phyloP scores from a whole-genome alignment of 2,797 vertebrate genomes.

The Urosaurus nigricauda region DNA sequence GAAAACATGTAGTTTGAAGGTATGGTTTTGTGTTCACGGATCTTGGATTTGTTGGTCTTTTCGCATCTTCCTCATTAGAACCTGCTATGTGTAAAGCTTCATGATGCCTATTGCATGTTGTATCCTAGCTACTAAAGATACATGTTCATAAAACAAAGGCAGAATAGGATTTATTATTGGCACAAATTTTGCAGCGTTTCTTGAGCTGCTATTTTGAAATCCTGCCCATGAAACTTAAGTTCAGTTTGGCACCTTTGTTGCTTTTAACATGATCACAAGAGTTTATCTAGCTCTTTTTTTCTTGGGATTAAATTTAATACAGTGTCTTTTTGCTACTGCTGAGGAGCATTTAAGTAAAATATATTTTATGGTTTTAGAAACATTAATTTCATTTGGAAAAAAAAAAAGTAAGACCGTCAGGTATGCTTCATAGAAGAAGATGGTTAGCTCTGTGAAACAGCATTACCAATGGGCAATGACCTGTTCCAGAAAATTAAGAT shows the following conservation, averaged over 20 bases:
- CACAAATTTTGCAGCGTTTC: not conserved
- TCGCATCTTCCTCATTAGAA: no score
- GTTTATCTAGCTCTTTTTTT: not conserved
- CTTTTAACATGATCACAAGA: not conserved
- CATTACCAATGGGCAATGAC: not conserved
- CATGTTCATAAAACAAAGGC: not conserved
- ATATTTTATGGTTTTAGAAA: not conserved
- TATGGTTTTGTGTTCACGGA: no score
- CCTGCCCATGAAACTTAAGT: not conserved
- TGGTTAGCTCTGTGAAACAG: not conserved
- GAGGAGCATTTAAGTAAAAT: not conserved
- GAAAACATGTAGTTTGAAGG: no score
- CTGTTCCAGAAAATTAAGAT: not conserved
- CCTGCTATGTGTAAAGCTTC: not conserved
- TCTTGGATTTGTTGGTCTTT: no score
- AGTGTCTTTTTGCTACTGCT: not conserved
- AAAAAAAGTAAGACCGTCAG: not conserved
- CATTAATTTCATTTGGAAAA: not conserved
- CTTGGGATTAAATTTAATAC: not conserved
- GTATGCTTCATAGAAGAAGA: not conserved
- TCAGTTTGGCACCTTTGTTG: not conserved
- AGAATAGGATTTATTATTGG: not conserved
- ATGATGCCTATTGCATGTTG: not conserved
- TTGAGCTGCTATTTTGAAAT: not conserved
- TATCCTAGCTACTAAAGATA: slow-evolving; percentile 4